Evolutionary conservation across 1,140 invertebrate species (phyloP), one percentile per base, ranked within the genome.

Genomic region (Trichomalopsis sarcophagae): DNA sequence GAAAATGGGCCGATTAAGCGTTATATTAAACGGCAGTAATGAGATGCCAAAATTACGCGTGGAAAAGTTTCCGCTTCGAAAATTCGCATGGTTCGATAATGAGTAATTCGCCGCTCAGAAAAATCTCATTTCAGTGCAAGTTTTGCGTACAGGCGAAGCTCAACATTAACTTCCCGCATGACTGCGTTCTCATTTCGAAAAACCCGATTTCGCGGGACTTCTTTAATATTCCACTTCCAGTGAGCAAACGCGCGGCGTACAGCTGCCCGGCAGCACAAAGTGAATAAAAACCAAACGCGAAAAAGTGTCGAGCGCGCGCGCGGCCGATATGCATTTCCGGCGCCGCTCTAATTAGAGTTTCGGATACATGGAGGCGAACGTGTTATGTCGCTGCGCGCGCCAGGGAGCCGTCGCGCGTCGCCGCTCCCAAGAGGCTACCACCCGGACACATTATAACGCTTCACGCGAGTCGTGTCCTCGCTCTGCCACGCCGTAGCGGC

Each of bases 271-370:
- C 47, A 44, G 40, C 40, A 44, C 40, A 44, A 62, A 62, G 55
- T 17, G 55, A 62, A 62, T 62, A n/a, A 71, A 71, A 71, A 71
- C 69, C 3, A 71, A 71, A 30, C 14, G 30, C 69, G 69, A 33
- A 71, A 71, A 71, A 71, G 30, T 71, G 27, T 11, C 69, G 69
- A 27, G 40, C 40, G 40, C 40, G 9, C 40, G 9, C 40, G 9
- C 9, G 33, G 33, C 69, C 69, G 23, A 71, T 71, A 33, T 71
- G n/a, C 7, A 62, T 71, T 33, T 33, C n/a, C n/a, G n/a, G 68
- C 68, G 36, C 33, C 36, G 6, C 30, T 75, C 36, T 76, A 76
- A 76, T 76, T 76, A 76, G 40, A 76, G 40, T 76, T 76, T 36
- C 21, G 73, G 30, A 44, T 44, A 7, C 27, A 44, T 76, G 14